Evolutionary conservation across 2,888 invertebrate genomes (phyloP).

Genomic region (Bombylius discolor): DNA sequence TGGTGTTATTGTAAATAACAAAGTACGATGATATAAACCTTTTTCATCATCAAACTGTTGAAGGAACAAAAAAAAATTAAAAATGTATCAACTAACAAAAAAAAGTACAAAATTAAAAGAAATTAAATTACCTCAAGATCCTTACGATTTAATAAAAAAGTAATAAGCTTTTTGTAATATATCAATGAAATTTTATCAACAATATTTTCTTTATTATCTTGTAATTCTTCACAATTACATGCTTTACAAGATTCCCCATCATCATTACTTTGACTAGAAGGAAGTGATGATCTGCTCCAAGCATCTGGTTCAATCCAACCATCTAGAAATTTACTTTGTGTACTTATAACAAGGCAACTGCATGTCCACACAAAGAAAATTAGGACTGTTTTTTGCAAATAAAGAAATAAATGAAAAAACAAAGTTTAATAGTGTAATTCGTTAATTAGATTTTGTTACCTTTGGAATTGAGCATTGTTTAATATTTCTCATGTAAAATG

Average conservation of each 20-base stretch:
- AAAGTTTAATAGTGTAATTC: no score
- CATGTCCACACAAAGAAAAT: no score
- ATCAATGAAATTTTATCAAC: background rate
- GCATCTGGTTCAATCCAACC: constrained; percentile 4
- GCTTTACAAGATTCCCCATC: background rate
- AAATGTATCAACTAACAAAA: background rate
- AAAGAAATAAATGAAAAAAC: no score
- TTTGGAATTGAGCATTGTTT: no score
- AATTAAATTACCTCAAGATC: background rate
- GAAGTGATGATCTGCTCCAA: background rate
- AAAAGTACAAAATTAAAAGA: background rate
- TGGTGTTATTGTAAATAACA: constrained; percentile 17
- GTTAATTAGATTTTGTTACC: no score
- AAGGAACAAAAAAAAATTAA: background rate
- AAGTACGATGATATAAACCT: background rate
- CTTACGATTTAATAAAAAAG: background rate
- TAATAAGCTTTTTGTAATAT: constrained; percentile 2
- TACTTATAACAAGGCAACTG: no score
- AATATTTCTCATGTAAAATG: no score
- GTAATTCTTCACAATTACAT: background rate
- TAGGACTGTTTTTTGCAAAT: no score
- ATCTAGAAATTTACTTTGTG: background rate
- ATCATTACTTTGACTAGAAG: background rate
- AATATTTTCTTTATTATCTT: background rate
- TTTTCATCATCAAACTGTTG: background rate